These are phyloP conservation scores for Galbula dea DNA, from an alignment of 2,113 vertebrate species.

Conservation along the genomic window DNA sequence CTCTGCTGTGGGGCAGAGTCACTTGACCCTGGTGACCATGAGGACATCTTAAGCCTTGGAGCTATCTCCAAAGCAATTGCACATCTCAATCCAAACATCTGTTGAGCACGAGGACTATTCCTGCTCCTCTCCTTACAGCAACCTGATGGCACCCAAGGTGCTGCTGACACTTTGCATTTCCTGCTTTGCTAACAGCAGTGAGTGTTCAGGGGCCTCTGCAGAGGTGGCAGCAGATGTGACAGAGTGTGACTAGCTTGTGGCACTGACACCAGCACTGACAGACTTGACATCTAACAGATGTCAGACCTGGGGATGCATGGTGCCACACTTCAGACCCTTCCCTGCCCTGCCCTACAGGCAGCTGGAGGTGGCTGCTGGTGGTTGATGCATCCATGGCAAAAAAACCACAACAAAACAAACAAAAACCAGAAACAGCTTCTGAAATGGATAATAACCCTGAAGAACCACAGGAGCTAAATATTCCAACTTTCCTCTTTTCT, in stretches of 20 bases:
- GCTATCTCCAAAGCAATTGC: not conserved
- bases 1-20: not conserved
- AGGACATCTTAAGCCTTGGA: not conserved
- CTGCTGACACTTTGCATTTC: not conserved
- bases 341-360: not conserved
- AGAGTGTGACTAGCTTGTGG: not conserved
- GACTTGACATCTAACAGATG: not conserved
- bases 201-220: not conserved
- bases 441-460: not conserved
- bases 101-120: not conserved
- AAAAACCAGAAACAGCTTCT: not conserved
- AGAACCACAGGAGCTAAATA: not conserved
- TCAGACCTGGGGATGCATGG: not conserved
- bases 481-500: not conserved
- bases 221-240: constrained; percentile 29
- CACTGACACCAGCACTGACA: not conserved
- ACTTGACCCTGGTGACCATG: not conserved
- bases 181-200: not conserved
- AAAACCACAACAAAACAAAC: not conserved
- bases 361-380: not conserved
- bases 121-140: not conserved
- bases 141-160: not conserved
- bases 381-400: not conserved
- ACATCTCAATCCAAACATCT: not conserved
- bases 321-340: not conserved